Conservation (phyloP, 2,888 invertebrate species). For the Ochropleura leucogaster region DNA sequence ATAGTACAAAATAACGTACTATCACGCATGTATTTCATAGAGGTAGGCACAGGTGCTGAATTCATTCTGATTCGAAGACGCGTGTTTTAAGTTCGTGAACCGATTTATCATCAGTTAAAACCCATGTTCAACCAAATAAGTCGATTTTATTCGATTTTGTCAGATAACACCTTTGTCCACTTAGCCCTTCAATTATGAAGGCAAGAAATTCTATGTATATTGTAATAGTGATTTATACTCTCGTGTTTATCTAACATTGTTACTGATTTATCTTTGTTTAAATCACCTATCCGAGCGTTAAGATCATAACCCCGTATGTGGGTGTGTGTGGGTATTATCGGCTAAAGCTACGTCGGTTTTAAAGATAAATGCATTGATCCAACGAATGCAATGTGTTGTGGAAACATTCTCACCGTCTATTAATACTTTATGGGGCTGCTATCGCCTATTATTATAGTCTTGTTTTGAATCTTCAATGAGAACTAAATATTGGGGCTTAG, state of each 20-base stretch:
- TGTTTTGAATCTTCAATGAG: neutral
- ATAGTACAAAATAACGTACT: neutral
- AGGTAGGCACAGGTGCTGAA: neutral
- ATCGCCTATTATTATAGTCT: neutral
- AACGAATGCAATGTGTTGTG: conserved; percentile 4
- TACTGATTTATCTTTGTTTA: conserved; percentile 20
- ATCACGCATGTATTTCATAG: neutral
- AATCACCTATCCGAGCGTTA: conserved; percentile 2
- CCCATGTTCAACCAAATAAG: too few relatives aligned
- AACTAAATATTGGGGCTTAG: neutral
- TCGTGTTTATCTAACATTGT: neutral
- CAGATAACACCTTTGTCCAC: too few relatives aligned
- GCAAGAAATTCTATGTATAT: neutral
- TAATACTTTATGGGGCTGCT: neutral
- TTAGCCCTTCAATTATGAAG: neutral
- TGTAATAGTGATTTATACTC: neutral
- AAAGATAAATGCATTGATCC: conserved; percentile 32
- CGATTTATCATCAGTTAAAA: too few relatives aligned
- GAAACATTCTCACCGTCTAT: conserved; percentile 13
- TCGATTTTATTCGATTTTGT: too few relatives aligned
- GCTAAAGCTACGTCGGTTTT: conserved; percentile 10
- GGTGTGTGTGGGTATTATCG: conserved; percentile 28
- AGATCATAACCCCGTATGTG: conserved; percentile 19
- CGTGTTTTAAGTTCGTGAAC: too few relatives aligned
- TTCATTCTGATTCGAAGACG: too few relatives aligned